phyloP scores from a whole-genome alignment of 2,888 invertebrate genomes.

The Caenorhabditis angaria region DNA sequence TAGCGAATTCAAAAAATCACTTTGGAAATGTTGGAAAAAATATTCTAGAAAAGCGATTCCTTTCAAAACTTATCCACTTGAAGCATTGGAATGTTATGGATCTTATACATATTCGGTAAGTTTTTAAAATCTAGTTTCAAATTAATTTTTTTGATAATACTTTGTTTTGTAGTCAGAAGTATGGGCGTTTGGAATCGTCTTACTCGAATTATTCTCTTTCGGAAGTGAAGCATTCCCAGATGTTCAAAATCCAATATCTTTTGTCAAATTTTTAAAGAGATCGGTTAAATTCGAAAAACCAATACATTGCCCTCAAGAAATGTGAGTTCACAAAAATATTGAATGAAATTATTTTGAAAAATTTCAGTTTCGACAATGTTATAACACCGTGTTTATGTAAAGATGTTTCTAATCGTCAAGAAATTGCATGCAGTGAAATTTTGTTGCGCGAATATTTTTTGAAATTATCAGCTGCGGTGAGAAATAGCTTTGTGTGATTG shows the following conservation, averaged over 20 bases:
- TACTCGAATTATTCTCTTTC: slow-evolving; percentile 13
- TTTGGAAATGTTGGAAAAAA: not conserved
- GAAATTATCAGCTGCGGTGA: not conserved
- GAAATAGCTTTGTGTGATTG: not conserved
- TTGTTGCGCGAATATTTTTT: not conserved
- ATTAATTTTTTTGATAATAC: not conserved
- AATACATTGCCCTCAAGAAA: slow-evolving; percentile 6
- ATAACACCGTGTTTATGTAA: slow-evolving; percentile 14
- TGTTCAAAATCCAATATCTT: not conserved
- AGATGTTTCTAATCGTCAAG: slow-evolving; percentile 1
- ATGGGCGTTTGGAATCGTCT: slow-evolving; percentile 22
- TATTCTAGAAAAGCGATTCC: not conserved
- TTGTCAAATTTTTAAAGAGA: not conserved
- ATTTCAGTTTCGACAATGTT: slow-evolving; percentile 15
- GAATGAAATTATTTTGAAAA: not conserved
- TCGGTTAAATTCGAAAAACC: slow-evolving; percentile 3
- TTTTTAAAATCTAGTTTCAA: not conserved
- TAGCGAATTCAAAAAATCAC: not conserved
- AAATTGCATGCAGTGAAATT: slow-evolving; percentile 7
- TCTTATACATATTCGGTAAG: slow-evolving; percentile 20
- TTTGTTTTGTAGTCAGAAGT: slow-evolving; percentile 27
- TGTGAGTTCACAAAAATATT: slow-evolving; percentile 3
- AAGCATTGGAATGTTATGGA: slow-evolving; percentile 14
- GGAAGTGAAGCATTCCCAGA: not conserved
- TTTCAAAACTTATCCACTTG: slow-evolving; percentile 12